These are phyloP conservation scores for Lasioglossum leucozonium DNA, from an alignment of 2,888 invertebrate species.

Conservation along the genomic window DNA sequence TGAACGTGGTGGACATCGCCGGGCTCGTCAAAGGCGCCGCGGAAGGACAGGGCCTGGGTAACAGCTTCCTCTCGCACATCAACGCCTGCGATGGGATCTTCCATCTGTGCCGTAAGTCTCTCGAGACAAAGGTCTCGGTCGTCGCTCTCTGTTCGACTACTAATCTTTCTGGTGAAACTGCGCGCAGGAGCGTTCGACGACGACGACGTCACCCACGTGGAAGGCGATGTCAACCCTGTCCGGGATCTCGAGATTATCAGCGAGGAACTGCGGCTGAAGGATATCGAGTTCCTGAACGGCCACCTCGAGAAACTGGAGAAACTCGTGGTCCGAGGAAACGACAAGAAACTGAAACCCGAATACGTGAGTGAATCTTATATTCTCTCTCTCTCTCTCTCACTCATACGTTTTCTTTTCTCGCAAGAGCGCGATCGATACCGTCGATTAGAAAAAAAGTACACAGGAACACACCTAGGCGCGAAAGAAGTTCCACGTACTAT, in stretches of 20 bases:
- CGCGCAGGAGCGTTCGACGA: slow-evolving; percentile 96
- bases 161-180: slow-evolving; percentile 23
- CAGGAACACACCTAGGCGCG: not conserved
- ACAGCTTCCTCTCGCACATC: slow-evolving; percentile 99
- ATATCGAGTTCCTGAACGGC: slow-evolving; percentile 93
- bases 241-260: slow-evolving; percentile 98
- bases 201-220: slow-evolving; percentile 98
- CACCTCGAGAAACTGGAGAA: slow-evolving; percentile 95
- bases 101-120: slow-evolving; percentile 95
- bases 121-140: not conserved
- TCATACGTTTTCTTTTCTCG: no score
- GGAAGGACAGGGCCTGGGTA: slow-evolving; percentile 99
- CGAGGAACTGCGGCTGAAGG: slow-evolving; percentile 97
- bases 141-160: not conserved
- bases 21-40: slow-evolving; percentile 99
- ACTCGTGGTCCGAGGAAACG: slow-evolving; percentile 92
- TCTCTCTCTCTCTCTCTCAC: not conserved
- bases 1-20: slow-evolving; percentile 99
- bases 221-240: slow-evolving; percentile 99
- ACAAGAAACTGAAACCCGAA: slow-evolving; percentile 98
- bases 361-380: slow-evolving; percentile 89
- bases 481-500: slow-evolving; percentile 32
- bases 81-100: slow-evolving; percentile 99
- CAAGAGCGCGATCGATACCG: slow-evolving; percentile 7
- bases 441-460: not conserved